Percentiles rank a stretch among this genome's conserved stretches.
Evolutionary conservation across 2,113 vertebrate genomes (phyloP).

Genomic region (Paratilapia polleni): DNA sequence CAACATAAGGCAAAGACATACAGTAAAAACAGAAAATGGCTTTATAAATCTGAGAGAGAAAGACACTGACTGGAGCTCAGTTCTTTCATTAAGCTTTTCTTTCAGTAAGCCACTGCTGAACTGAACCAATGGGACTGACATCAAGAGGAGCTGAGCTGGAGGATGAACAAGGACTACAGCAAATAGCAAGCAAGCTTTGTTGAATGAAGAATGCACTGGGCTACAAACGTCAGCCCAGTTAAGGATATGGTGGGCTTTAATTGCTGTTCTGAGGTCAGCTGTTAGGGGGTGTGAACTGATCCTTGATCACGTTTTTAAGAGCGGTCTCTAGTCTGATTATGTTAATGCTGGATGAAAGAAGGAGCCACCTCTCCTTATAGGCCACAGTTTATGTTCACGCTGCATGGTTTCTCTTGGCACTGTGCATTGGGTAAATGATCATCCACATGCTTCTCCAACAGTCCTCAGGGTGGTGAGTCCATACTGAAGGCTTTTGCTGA

Average conservation of each 20-base stretch:
- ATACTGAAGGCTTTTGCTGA: constrained; percentile 37
- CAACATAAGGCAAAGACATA: constrained; percentile 66
- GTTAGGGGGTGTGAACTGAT: constrained; percentile 32
- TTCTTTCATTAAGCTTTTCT: constrained; percentile 49
- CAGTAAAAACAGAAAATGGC: constrained; percentile 43
- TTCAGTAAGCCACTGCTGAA: constrained; percentile 54
- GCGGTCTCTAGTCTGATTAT: constrained; percentile 28
- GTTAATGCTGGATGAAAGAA: constrained; percentile 57
- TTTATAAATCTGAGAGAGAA: constrained; percentile 6
- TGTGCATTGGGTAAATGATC: constrained; percentile 60
- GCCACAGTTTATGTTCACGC: constrained; percentile 58
- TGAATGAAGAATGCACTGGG: constrained; percentile 26
- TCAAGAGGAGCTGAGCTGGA: constrained; percentile 61
- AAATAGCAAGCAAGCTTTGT: constrained; percentile 65
- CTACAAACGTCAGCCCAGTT: constrained; percentile 40
- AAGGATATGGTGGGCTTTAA: constrained; percentile 36
- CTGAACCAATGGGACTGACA: constrained; percentile 57
- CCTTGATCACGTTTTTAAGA: constrained; percentile 30
- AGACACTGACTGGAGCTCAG: constrained; percentile 25
- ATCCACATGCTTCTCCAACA: constrained; percentile 53
- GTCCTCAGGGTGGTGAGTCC: constrained; percentile 47
- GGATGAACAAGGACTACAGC: constrained; percentile 60
- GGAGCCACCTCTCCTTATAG: constrained; percentile 50
- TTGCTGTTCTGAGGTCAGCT: constrained; percentile 43
- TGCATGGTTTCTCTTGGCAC: constrained; percentile 74